Percentiles rank a stretch among this genome's conserved stretches.
phyloP scores from a whole-genome alignment of 2,888 invertebrate species.

The Erebia epiphron region DNA sequence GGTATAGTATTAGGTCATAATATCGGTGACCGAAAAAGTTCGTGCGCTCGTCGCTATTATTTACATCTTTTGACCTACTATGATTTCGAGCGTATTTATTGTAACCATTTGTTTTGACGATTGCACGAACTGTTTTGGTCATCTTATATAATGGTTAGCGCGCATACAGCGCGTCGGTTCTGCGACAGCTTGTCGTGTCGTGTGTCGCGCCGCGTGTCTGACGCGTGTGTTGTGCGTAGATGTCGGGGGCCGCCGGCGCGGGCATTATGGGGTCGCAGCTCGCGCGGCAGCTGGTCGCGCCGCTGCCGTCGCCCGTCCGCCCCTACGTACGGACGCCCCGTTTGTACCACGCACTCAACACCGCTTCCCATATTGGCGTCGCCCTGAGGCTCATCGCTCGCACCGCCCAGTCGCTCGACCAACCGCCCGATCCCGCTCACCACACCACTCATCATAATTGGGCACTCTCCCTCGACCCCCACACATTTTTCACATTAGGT shows the following conservation, averaged over 20 bases:
- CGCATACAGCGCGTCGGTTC: not conserved
- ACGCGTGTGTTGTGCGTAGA: constrained; percentile 67
- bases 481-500: not conserved
- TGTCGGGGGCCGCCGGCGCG: constrained; percentile 59
- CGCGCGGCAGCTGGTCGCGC: constrained; percentile 84
- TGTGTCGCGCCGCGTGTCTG: constrained; percentile 28
- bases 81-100: too few species aligned
- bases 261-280: constrained; percentile 83
- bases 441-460: constrained; percentile 31
- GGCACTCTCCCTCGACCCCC: constrained; percentile 24
- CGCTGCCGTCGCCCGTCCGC: constrained; percentile 78
- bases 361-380: constrained; percentile 78
- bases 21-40: too few species aligned
- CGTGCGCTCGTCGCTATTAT: too few species aligned
- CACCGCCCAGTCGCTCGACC: constrained; percentile 26
- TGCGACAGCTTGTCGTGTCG: not conserved
- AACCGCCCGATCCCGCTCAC: constrained; percentile 26
- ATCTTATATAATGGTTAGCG: not conserved
- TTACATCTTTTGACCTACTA: too few species aligned
- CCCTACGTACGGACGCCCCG: constrained; percentile 81
- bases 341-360: constrained; percentile 82
- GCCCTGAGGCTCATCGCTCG: constrained; percentile 50
- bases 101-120: not conserved
- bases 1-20: too few species aligned
- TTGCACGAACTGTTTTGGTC: too few species aligned